Base-by-base conservation (phyloP, 2,888 invertebrate genomes). In the Hoplodrina blanda region DNA sequence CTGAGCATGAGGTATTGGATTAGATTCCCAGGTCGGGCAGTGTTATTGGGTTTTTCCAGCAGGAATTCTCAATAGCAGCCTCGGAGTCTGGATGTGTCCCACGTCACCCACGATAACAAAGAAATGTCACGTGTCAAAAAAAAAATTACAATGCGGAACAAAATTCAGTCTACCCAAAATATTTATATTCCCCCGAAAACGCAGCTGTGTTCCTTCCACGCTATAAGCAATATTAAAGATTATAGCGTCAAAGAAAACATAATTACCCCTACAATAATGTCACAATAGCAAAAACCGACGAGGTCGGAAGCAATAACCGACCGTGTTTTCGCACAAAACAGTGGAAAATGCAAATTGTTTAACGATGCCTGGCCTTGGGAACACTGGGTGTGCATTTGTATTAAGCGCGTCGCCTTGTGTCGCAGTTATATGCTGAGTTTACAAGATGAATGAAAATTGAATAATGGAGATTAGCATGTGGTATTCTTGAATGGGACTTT, bases 321-420 rank as follows among this genome's bases (percentile, higher is more conserved):
- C 61, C 56, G 68, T 82, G 69, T 81, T 79, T 69, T 69, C 64
- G 37, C 71, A 68, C 71, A 72, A 82, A 82, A 82, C 71, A 71
- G 60, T 68, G 60, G 50, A 52, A 73, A 77, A 80, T 74, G 80
- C 78, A 81, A 78, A 80, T 78, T 69, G 75, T 60, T 76, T 71
- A 69, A 80, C 67, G 65, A 73, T 74, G 66, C 52, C 30, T 44
- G 33, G 59, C 62, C 80, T 67, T 69, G 56, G 68, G 25, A 8
- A 56, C 30, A 7, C 37, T 62, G 52, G 66, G 63, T 54, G 70
- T 75, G 70, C 79, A 75, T 75, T 67, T 70, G 49, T 50, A 56
- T 60, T 57, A 10, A 55, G 37, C 33, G 25, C 33, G 37, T 66
- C 46, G n/a, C 56, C 33, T 59, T 64, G 33, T 62, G 63, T 62